A percentile compares a stretch with the other conserved stretches of the same genome.
Conservation (phyloP, 2,797 vertebrate genomes). For the Pseudotriccus pelzelni region DNA sequence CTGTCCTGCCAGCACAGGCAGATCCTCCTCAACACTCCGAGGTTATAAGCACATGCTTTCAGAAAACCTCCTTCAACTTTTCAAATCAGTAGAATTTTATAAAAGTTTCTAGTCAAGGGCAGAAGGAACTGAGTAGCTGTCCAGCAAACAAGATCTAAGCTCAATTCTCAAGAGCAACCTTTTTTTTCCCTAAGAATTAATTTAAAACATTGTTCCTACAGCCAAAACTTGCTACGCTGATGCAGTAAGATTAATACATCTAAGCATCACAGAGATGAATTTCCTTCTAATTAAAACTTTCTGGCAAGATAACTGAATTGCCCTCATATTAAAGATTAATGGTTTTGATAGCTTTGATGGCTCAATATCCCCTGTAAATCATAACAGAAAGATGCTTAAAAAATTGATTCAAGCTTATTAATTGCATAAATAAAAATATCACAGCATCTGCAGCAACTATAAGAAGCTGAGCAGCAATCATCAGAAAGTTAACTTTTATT, state of each 20-base stretch:
- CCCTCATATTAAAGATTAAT: conserved; percentile 68
- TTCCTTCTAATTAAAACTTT: conserved; percentile 72
- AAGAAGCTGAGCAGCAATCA: background rate
- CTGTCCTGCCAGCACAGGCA: background rate
- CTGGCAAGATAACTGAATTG: conserved; percentile 65
- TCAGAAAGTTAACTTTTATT: background rate
- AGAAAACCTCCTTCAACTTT: background rate
- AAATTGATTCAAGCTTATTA: conserved; percentile 61
- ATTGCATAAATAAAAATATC: conserved; percentile 57
- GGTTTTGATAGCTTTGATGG: conserved; percentile 65
- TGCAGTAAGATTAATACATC: conserved; percentile 36
- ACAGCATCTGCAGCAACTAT: background rate
- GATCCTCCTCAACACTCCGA: background rate
- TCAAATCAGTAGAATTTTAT: background rate
- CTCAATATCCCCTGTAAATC: conserved; percentile 60
- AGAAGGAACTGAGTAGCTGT: background rate
- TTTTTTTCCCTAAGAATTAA: background rate
- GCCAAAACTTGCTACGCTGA: conserved; percentile 32
- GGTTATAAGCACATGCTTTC: background rate
- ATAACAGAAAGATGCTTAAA: conserved; percentile 45
- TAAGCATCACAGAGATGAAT: conserved; percentile 18
- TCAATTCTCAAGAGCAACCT: background rate
- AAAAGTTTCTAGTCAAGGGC: background rate
- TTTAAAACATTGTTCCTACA: conserved; percentile 15
- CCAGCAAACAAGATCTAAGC: background rate